phyloP scores from a whole-genome alignment of 2,888 invertebrate genomes.

The Epinotia ramella region DNA sequence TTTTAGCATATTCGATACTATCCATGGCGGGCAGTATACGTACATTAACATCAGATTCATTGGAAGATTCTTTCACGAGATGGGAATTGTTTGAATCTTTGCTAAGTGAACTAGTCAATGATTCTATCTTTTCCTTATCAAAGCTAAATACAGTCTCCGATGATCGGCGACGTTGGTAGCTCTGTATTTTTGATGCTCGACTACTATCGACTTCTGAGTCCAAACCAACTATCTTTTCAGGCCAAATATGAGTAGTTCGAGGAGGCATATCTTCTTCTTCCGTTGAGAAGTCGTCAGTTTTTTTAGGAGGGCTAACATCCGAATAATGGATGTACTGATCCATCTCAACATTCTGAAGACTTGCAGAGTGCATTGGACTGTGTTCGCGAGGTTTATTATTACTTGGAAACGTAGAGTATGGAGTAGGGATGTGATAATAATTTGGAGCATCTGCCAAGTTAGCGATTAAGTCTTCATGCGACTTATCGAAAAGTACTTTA shows the following conservation, averaged over 20 bases:
- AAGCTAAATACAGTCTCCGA: conserved; percentile 91
- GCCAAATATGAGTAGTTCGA: conserved; percentile 83
- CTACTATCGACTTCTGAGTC: conserved; percentile 81
- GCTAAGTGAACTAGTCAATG: conserved; percentile 86
- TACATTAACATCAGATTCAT: conserved; percentile 81
- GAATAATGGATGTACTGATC: conserved; percentile 84
- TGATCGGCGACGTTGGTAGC: conserved; percentile 87
- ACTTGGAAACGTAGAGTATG: conserved; percentile 87
- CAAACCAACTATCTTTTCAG: conserved; percentile 81
- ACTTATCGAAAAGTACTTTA: conserved; percentile 82
- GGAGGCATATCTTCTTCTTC: conserved; percentile 83
- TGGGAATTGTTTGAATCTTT: conserved; percentile 69
- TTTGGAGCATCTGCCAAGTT: conserved; percentile 79
- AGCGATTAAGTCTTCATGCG: conserved; percentile 86
- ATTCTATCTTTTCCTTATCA: conserved; percentile 91
- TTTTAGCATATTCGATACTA: conserved; percentile 84
- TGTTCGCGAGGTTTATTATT: conserved; percentile 84
- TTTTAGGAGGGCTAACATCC: conserved; percentile 70
- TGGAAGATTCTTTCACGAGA: conserved; percentile 80
- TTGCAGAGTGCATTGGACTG: conserved; percentile 88
- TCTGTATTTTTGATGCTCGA: conserved; percentile 76
- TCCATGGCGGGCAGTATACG: conserved; percentile 82
- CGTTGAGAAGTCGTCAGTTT: conserved; percentile 79
- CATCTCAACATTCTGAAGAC: conserved; percentile 89
- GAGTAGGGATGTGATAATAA: conserved; percentile 85